Percentiles rank a stretch among this genome's conserved stretches.
These are phyloP conservation scores for Cichladusa arquata DNA, from an alignment of 2,113 vertebrate genomes.

Conservation along the genomic window DNA sequence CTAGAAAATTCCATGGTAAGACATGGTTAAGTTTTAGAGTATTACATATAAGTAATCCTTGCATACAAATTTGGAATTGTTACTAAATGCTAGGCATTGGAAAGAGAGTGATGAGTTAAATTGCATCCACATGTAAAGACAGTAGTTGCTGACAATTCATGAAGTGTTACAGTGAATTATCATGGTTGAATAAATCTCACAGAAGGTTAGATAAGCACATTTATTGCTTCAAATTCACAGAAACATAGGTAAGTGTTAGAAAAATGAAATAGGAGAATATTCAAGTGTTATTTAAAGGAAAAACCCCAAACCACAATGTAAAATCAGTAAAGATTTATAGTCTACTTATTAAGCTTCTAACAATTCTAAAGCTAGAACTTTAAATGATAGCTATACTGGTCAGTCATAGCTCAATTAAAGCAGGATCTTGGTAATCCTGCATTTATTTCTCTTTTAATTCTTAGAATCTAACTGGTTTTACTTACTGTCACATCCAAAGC, in stretches of 20 bases:
- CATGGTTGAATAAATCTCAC: background rate
- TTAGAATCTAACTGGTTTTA: background rate
- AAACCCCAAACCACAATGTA: background rate
- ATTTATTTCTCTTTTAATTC: background rate
- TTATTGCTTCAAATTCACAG: background rate
- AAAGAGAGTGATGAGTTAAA: background rate
- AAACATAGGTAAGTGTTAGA: background rate
- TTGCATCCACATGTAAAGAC: background rate
- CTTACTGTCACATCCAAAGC: background rate
- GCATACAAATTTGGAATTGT: background rate
- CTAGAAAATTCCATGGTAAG: background rate
- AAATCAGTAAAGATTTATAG: background rate
- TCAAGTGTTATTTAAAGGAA: background rate
- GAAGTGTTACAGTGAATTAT: background rate
- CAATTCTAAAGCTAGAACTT: background rate
- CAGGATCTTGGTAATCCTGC: background rate
- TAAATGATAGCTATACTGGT: background rate
- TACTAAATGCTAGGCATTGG: background rate
- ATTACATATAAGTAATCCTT: background rate
- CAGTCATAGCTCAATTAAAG: background rate
- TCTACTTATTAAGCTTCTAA: background rate
- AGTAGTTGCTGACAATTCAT: background rate
- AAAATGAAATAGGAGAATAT: background rate
- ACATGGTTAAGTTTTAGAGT: background rate
- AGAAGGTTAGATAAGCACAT: background rate